Evolutionary conservation across 2,888 invertebrate species (phyloP).

Genomic region (Griposia aprilina): DNA sequence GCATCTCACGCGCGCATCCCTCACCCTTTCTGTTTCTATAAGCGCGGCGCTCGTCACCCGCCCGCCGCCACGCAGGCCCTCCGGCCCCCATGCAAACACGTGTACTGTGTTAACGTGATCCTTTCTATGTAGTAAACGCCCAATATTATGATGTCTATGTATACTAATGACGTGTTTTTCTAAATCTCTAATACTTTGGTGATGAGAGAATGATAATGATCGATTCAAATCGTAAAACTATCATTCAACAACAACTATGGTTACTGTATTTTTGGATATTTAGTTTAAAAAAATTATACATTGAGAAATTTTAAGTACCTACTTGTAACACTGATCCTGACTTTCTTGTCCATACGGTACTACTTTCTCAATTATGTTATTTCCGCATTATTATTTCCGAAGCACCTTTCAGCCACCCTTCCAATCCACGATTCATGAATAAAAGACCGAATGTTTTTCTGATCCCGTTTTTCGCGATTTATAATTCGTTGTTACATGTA

Average conservation of each 20-base stretch:
- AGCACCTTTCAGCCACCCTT: neutral
- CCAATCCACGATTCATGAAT: neutral
- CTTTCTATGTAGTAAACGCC: conserved; percentile 58
- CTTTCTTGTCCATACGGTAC: neutral
- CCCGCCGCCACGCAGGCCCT: conserved; percentile 63
- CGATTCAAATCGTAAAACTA: neutral
- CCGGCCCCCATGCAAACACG: conserved; percentile 64
- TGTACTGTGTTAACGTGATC: conserved; percentile 60
- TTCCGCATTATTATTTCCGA: neutral
- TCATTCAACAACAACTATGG: too few relatives aligned
- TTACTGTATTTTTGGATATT: neutral
- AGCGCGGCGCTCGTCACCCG: conserved; percentile 64
- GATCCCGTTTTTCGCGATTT: neutral
- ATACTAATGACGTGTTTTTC: conserved; percentile 7
- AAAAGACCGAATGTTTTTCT: too few relatives aligned
- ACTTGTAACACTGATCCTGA: neutral
- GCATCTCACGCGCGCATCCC: conserved; percentile 87
- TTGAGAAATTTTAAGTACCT: neutral
- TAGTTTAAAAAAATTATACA: neutral
- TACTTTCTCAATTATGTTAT: neutral
- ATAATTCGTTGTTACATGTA: neutral
- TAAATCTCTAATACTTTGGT: neutral
- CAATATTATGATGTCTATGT: conserved; percentile 37
- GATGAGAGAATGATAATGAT: conserved; percentile 3
- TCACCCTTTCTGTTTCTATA: conserved; percentile 79